Base-by-base conservation (phyloP, 2,797 vertebrate species). In the Rhinella marina region DNA sequence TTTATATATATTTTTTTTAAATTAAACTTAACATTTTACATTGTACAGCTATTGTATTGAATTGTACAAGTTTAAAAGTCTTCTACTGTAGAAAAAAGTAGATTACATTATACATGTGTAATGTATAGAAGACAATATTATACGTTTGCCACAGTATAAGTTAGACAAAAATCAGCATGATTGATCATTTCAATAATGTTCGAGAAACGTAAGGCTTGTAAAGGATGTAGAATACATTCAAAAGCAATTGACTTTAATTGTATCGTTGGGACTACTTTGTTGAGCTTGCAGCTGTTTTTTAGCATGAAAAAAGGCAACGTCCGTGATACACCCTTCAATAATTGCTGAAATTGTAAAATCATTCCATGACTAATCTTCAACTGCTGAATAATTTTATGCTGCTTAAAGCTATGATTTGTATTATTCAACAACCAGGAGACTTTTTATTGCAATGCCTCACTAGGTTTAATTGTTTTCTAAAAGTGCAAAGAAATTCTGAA, bases 221-320 rank as follows among this genome's bases (percentile, higher is more conserved):
- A 91, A 91, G 84, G 68, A 41, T 88, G 79, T 90, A 88, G 86
- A 93, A 92, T 86, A 87, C 78, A 90, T 91, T 91, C 91, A 86
- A 91, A 91, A 86, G 66, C 88, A 91, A 92, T 90, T 91, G 88
- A 90, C 32, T 91, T 90, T 93, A 92, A 94, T 91, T 90, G 82
- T n/a, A 91, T 90, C 90, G 84, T 88, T 90, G 90, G 85, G 90
- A 92, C 86, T 90, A 88, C 80, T 93, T 90, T 91, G 27, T 75
- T 89, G 16, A 90, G 89, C 82, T 79, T 90, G 84, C 82, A 93
- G 89, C 90, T 92, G 83, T 8, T 88, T 90, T 90, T 84, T 89
- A 85, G n/a, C 16, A 68, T 79, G 48, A 78, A 78, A 88, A 91
- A 90, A 85, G 1, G n/a, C 86, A 77, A 91, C 70, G 56, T 89